Evolutionary conservation across 2,888 invertebrate species (phyloP), one percentile per base, ranked within the genome.

Genomic region (Baccha elongata): DNA sequence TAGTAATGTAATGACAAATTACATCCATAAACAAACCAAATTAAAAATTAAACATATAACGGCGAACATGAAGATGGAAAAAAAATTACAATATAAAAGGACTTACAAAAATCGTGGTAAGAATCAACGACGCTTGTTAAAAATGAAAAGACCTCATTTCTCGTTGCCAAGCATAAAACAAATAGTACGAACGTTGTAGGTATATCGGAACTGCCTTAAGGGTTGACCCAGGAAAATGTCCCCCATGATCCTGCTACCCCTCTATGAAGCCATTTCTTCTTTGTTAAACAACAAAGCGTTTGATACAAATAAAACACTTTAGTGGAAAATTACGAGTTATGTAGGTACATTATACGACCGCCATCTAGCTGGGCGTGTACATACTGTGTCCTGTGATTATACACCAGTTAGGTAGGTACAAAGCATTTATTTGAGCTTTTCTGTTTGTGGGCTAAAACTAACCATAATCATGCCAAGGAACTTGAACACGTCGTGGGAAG

Each of bases 241-340:
- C 72, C 44, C 55, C 32, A 17, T 55, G 58, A 58, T 62, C 68
- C 62, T 37, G 42, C 8, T 23, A 19, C 32, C 15, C 46, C 19
- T n/a, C n/a, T n/a, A n/a, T n/a, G n/a, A n/a, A n/a, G 23, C n/a
- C 55, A 26, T 37, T 52, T 58, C 26, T 26, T 19, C 60, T 52
- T 40, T 81, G 71, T 65, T 71, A 68, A 32, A 81, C 81, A 81
- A 81, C 71, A 73, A 83, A 83, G 83, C 83, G 72, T 68, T 83
- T 73, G 68, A 55, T 72, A 76, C 72, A 76, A 83, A 76, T 76
- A 76, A 67, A 83, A 78, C 83, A 83, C 83, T 83, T 83, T 78
- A 83, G 83, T 83, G 76, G 76, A 83, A 83, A 78, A 83, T 83
- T 83, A 83, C 83, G 83, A 73, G 72, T 83, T 68, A 72, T 76